Percentiles rank a stretch among this genome's conserved stretches.
phyloP scores from a whole-genome alignment of 2,888 invertebrate genomes.

The Lithosia quadra region DNA sequence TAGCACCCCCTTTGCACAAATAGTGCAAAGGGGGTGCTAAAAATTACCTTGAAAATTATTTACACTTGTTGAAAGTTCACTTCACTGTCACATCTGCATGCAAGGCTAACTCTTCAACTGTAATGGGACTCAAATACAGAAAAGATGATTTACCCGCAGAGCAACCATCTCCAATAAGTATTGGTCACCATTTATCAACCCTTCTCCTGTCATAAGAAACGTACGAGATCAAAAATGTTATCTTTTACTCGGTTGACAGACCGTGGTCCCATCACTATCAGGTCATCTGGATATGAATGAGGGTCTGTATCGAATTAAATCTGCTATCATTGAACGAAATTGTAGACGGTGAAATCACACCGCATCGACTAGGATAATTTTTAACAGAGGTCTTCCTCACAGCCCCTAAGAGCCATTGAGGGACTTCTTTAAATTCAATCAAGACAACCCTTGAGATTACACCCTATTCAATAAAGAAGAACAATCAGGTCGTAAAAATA shows the following conservation, averaged over 20 bases:
- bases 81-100: too few relatives aligned
- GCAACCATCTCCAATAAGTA: not conserved
- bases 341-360: not conserved
- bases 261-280: not conserved
- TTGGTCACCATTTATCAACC: not conserved
- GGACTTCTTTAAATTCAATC: constrained; percentile 3
- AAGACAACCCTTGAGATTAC: not conserved
- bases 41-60: not conserved
- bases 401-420: constrained; percentile 1
- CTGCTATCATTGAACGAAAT: not conserved
- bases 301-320: not conserved
- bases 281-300: not conserved
- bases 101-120: not conserved
- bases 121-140: too few relatives aligned
- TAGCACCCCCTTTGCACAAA: too few relatives aligned
- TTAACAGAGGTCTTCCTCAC: not conserved
- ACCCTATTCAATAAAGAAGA: not conserved
- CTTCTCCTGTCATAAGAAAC: not conserved
- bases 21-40: not conserved
- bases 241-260: not conserved
- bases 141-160: too few relatives aligned
- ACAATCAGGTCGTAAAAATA: constrained; percentile 1
- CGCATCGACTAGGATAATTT: not conserved
- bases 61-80: too few relatives aligned
- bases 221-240: not conserved